These are phyloP conservation scores for Hemaris fuciformis DNA, from an alignment of 2,888 invertebrate genomes.

Conservation along the genomic window DNA sequence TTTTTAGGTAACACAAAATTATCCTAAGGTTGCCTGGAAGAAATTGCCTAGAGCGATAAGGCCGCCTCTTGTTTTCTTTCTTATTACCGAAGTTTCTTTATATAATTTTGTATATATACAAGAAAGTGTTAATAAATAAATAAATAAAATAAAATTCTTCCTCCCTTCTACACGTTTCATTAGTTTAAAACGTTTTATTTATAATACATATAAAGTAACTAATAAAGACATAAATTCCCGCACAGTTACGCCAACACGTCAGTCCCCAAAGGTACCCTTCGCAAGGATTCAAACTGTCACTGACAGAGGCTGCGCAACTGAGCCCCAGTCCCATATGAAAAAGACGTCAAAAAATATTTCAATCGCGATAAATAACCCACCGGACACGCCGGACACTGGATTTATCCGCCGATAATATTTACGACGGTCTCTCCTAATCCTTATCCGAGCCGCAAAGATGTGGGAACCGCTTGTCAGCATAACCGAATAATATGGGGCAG, in stretches of 20 bases:
- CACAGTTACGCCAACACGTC: neutral
- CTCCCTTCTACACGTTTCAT: too few species aligned
- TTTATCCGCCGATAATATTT: constrained; percentile 12
- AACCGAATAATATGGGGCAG: neutral
- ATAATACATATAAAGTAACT: too few species aligned
- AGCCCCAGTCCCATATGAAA: neutral
- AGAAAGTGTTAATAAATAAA: too few species aligned
- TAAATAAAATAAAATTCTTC: too few species aligned
- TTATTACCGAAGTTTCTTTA: too few species aligned
- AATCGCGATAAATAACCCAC: neutral
- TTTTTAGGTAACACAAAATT: too few species aligned
- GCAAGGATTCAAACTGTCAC: neutral
- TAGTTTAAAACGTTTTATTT: too few species aligned
- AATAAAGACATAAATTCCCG: too few species aligned
- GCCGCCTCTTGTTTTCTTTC: too few species aligned
- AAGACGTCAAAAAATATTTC: constrained; percentile 1
- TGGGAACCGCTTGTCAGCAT: neutral
- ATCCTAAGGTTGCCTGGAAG: too few species aligned
- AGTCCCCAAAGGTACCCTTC: neutral
- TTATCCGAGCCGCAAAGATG: neutral
- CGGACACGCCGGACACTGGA: neutral
- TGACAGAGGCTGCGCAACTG: neutral
- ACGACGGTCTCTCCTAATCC: constrained; percentile 7
- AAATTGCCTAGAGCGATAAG: too few species aligned
- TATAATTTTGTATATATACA: too few species aligned